Evolutionary conservation across 2,888 invertebrate genomes (phyloP), one percentile per base, ranked within the genome.

Genomic region (Cantharis rustica): DNA sequence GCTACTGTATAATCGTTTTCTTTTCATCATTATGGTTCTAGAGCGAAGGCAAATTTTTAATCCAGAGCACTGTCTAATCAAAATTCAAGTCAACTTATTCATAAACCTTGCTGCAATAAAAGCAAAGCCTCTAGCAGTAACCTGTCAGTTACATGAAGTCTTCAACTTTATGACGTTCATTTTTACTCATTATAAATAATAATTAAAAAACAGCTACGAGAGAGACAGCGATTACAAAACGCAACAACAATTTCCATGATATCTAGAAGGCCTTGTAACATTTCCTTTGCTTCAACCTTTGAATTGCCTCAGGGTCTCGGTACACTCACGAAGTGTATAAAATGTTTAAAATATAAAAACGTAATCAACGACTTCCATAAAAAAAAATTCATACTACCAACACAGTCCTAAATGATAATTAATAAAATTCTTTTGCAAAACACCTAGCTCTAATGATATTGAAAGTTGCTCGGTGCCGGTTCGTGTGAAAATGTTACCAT

Each of bases 201-300:
- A 83, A 83, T 83, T 83, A 83, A 83, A 83, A 82, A 82, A 77
- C 76, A 75, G 75, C 75, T 73, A 76, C 64, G 79, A 79, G 78
- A 78, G 76, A 77, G 80, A 81, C 80, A 77, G 79, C 80, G 80
- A 82, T 84, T 84, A 84, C 84, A 84, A 84, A 84, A 84, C 84
- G 83, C 84, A 85, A 87, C 88, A 85, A 88, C 88, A 88, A 87
- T 88, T 87, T 87, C 88, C 87, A 85, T 82, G 86, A 87, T 87
- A 88, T 88, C 88, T 88, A 85, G 88, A 87, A 88, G 88, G 86
- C 88, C 88, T 88, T 88, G 88, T 88, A 88, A 88, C 87, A 87
- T 87, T 87, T 87, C 86, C 86, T 85, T 82, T 84, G 85, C 83
- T 86, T 85, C 87, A 87, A 87, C 87, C 86, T 87, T 87, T 86